Conservation (phyloP, 2,113 vertebrate species). For the Takifugu flavidus region DNA sequence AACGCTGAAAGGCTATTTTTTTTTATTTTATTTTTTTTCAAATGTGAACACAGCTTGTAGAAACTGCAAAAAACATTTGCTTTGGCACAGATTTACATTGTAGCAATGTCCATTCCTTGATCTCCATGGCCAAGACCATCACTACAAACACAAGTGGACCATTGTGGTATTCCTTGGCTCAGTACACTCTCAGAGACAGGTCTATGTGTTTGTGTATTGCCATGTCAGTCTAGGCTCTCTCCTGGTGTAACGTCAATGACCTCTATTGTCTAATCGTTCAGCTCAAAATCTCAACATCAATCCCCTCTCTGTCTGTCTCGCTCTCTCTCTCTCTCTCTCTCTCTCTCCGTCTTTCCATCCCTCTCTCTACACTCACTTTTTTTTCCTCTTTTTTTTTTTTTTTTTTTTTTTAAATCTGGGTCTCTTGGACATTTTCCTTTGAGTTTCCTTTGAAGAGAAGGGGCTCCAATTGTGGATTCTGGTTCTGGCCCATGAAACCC, state of each 20-base stretch:
- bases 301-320: constrained; percentile 61
- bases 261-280: constrained; percentile 67
- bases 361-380: background rate
- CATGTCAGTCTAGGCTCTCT: constrained; percentile 65
- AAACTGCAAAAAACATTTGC: constrained; percentile 80
- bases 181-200: constrained; percentile 66
- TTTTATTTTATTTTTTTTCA: constrained; percentile 21
- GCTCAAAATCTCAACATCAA: constrained; percentile 65
- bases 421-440: constrained; percentile 95
- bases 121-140: constrained; percentile 66
- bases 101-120: constrained; percentile 71
- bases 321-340: constrained; percentile 47
- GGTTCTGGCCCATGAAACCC: constrained; percentile 82
- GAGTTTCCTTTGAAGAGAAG: constrained; percentile 90
- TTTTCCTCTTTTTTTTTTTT: constrained; percentile 54
- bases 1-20: constrained; percentile 75
- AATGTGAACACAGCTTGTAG: constrained; percentile 77
- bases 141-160: constrained; percentile 72
- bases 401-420: constrained; percentile 82
- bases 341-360: constrained; percentile 8
- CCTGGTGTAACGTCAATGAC: constrained; percentile 71
- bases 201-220: constrained; percentile 72
- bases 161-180: constrained; percentile 73
- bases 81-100: constrained; percentile 81
- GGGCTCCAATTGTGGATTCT: constrained; percentile 84